These are phyloP conservation scores for Drosophila malerkotliana DNA, from an alignment of 1,140 invertebrate genomes.

Conservation along the genomic window DNA sequence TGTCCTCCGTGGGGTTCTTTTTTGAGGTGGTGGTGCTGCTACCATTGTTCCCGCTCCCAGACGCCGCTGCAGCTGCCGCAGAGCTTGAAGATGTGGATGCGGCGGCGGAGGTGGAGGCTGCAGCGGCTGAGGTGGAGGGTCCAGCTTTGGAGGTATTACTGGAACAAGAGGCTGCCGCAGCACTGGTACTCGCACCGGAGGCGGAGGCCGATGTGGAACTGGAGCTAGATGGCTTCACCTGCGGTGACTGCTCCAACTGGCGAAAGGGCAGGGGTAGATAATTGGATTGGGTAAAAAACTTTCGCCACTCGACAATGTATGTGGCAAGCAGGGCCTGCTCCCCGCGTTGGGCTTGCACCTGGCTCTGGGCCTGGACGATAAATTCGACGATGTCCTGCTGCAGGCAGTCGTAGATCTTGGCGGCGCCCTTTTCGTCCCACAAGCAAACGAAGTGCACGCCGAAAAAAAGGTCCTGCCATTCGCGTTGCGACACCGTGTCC, in stretches of 20 bases:
- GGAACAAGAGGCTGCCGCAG: constrained; percentile 54
- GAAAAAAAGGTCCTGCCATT: constrained; percentile 99
- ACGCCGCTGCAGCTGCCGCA: constrained; percentile 65
- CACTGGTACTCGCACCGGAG: constrained; percentile 45
- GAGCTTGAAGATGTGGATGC: constrained; percentile 72
- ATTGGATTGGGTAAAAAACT: constrained; percentile 98
- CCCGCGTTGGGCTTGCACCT: constrained; percentile 95
- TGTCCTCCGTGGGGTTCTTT: constrained; percentile 93
- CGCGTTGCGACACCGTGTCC: constrained; percentile 94
- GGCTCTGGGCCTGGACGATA: constrained; percentile 95
- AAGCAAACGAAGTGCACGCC: constrained; percentile 96
- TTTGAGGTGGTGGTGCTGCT: constrained; percentile 75
- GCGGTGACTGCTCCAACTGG: constrained; percentile 93
- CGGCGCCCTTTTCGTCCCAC: constrained; percentile 97
- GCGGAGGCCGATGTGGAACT: constrained; percentile 43
- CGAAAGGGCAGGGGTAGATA: constrained; percentile 98
- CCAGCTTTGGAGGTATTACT: constrained; percentile 50
- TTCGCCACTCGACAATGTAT: constrained; percentile 98
- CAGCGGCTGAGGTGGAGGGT: constrained; percentile 74
- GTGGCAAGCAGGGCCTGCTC: constrained; percentile 97
- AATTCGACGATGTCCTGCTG: constrained; percentile 97
- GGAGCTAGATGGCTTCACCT: constrained; percentile 70
- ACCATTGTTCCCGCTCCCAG: constrained; percentile 49
- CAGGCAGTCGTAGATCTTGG: constrained; percentile 93
- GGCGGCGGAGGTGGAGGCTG: constrained; percentile 70